phyloP scores from a whole-genome alignment of 2,113 vertebrate genomes.

The Passer domesticus region DNA sequence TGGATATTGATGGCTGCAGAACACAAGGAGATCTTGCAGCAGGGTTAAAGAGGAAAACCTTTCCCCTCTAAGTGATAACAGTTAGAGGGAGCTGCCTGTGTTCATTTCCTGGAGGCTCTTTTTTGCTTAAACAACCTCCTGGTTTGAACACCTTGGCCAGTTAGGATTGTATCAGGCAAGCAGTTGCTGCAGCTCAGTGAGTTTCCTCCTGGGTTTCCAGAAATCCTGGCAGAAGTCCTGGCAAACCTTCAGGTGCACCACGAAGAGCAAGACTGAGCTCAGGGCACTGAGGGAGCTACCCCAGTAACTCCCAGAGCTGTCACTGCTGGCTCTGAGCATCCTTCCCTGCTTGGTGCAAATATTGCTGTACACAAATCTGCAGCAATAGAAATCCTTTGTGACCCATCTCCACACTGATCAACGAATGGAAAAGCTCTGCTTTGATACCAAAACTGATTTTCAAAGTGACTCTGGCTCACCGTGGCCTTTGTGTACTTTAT shows the following conservation, averaged over 20 bases:
- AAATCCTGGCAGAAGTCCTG: neutral
- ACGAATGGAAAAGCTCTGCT: neutral
- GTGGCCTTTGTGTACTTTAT: neutral
- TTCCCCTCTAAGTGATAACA: neutral
- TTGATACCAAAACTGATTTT: neutral
- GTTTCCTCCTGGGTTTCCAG: neutral
- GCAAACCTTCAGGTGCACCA: neutral
- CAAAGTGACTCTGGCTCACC: neutral
- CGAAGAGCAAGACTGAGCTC: neutral
- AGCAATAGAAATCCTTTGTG: neutral
- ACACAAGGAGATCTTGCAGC: neutral
- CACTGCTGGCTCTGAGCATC: neutral
- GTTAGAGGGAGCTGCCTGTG: neutral
- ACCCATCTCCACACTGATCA: neutral
- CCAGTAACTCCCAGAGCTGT: neutral
- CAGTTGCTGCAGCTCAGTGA: neutral
- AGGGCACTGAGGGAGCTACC: neutral
- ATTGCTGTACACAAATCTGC: neutral
- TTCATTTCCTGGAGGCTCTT: neutral
- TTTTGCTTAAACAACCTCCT: neutral
- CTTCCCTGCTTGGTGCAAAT: neutral
- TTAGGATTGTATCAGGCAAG: neutral
- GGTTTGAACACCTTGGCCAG: neutral
- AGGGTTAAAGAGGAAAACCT: neutral
- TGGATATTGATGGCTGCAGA: neutral